Evolutionary conservation across 2,113 vertebrate species (phyloP), one percentile per base, ranked within the genome.

Genomic region (Podocnemis expansa): DNA sequence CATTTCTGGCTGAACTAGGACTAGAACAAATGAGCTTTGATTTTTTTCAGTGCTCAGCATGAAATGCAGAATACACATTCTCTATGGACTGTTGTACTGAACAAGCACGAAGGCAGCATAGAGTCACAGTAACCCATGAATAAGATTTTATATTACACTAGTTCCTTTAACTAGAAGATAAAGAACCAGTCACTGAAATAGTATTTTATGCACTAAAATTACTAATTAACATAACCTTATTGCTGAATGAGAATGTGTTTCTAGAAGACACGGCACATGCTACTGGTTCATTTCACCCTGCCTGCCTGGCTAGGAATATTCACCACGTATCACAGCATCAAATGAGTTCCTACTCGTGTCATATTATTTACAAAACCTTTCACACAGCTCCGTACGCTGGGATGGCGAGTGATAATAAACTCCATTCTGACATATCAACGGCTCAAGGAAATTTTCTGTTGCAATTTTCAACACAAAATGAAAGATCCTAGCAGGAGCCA

Each of bases 381-480:
- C 87, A 27, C 75, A 90, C 60, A 79, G 85, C 78, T 96, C 85
- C 75, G 80, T 80, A 60, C 4, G 0, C 89, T 2, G 10, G 84
- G 93, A 70, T 86, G 84, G 85, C 0, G 3, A 63, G 96, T 78
- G 95, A 97, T 97, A 95, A 96, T 97, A 97, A 97, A 96, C 96
- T 96, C 95, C 45, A 58, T 49, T 83, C 93, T 87, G 80, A 90
- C 93, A 93, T 41, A 96, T 90, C 95, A 96, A 96, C 89, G 63
- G 93, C 94, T 97, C 93, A 80, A 92, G 95, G 47, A 95, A 95
- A 95, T 88, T 85, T 90, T 89, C 96, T 93, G 58, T 80, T 89
- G 82, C 96, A 93, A 87, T 98, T 97, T 97, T 92, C 92, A 91
- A 90, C 87, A 97, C 78, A 94, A 96, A 97, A 97, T 95, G 96